Percentiles rank a stretch among this genome's conserved stretches.
Evolutionary conservation across 1,140 invertebrate genomes (phyloP).

Genomic region (Zophobas morio): DNA sequence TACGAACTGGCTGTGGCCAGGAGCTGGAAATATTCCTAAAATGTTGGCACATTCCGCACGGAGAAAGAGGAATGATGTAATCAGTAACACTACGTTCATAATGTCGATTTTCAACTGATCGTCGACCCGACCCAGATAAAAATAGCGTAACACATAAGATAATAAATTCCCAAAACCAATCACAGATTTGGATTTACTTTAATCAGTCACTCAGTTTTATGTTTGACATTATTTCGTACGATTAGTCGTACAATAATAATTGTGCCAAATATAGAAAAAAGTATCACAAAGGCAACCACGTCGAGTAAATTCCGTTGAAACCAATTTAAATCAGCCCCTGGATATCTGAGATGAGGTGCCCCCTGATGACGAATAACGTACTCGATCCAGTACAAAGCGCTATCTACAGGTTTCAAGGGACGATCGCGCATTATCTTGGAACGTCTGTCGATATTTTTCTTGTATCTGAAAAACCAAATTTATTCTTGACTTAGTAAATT

Average conservation of each 20-base stretch:
- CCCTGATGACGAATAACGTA: constrained; percentile 77
- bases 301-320: constrained; percentile 67
- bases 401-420: constrained; percentile 70
- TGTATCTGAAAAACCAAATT: constrained; percentile 45
- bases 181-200: too few relatives aligned
- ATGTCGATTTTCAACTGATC: too few relatives aligned
- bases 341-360: constrained; percentile 73
- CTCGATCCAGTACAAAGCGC: constrained; percentile 78
- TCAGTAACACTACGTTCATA: constrained; percentile 13
- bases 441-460: constrained; percentile 65
- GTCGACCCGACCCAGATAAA: too few relatives aligned
- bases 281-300: constrained; percentile 51
- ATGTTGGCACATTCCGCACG: constrained; percentile 53
- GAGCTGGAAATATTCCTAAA: constrained; percentile 68
- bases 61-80: background rate
- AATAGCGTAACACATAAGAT: too few relatives aligned
- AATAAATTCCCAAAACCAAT: too few relatives aligned
- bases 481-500: background rate
- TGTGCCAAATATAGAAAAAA: too few relatives aligned
- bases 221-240: too few relatives aligned
- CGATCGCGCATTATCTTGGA: constrained; percentile 71
- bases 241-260: too few relatives aligned
- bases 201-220: too few relatives aligned
- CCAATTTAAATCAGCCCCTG: constrained; percentile 72
- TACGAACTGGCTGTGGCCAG: constrained; percentile 72